Percentiles rank a stretch among this genome's conserved stretches.
Evolutionary conservation across 2,113 vertebrate genomes (phyloP).

Genomic region (Gambusia affinis): DNA sequence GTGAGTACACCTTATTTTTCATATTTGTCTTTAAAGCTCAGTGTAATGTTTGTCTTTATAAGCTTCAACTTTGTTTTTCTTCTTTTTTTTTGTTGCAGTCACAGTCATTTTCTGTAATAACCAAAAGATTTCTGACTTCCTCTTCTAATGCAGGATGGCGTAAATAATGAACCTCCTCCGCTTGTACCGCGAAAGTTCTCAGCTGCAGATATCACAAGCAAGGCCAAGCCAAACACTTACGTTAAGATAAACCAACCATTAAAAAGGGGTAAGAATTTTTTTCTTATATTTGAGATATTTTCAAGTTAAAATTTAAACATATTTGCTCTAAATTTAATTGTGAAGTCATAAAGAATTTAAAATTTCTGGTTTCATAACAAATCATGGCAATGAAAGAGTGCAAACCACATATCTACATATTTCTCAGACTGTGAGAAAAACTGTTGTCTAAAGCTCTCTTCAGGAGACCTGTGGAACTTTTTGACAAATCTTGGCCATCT

Average conservation of each 20-base stretch:
- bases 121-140: conserved; percentile 5
- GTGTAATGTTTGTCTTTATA: neutral
- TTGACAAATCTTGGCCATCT: too few species aligned
- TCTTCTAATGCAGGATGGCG: conserved; percentile 24
- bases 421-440: neutral
- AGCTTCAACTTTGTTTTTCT: conserved; percentile 36
- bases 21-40: neutral
- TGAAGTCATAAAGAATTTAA: neutral
- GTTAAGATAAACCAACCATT: conserved; percentile 4
- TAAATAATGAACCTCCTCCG: conserved; percentile 28
- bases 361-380: too few species aligned
- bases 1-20: conserved; percentile 54
- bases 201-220: accelerated
- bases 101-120: neutral
- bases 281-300: neutral
- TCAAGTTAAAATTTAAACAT: neutral
- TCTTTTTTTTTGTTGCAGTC: conserved; percentile 11
- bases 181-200: conserved; percentile 43
- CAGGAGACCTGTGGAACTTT: too few species aligned
- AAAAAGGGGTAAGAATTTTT: conserved; percentile 38
- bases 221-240: conserved; percentile 64
- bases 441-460: neutral
- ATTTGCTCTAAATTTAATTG: neutral
- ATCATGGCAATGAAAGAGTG: too few species aligned
- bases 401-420: neutral